phyloP scores from a whole-genome alignment of 2,888 invertebrate species.

The Pyrocoelia pectoralis region DNA sequence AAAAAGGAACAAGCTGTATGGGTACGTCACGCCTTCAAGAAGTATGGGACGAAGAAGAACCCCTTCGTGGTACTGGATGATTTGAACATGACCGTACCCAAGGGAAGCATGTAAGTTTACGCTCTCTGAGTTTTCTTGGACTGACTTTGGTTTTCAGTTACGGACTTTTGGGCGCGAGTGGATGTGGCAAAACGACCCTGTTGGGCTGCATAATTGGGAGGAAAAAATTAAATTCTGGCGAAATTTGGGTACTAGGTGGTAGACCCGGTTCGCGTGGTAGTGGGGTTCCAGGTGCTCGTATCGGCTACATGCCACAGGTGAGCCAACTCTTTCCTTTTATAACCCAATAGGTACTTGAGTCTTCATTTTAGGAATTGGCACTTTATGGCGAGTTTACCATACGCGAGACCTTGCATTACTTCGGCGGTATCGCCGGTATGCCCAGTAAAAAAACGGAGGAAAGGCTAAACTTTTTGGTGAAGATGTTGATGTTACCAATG shows the following conservation, averaged over 20 bases:
- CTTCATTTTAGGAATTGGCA: conserved; percentile 53
- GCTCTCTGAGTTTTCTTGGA: not conserved
- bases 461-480: conserved; percentile 20
- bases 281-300: conserved; percentile 92
- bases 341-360: not conserved
- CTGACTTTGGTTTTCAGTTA: conserved; percentile 69
- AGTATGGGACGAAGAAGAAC: conserved; percentile 81
- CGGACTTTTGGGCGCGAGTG: conserved; percentile 89
- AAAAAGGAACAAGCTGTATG: conserved; percentile 76
- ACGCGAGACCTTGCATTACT: conserved; percentile 56
- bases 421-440: conserved; percentile 57
- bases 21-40: conserved; percentile 83
- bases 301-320: conserved; percentile 95
- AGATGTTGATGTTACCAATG: conserved; percentile 50
- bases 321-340: conserved; percentile 28
- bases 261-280: conserved; percentile 88
- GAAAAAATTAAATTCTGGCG: conserved; percentile 84
- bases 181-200: conserved; percentile 93
- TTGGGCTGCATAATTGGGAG: conserved; percentile 92
- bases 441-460: conserved; percentile 51
- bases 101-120: conserved; percentile 66
- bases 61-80: conserved; percentile 86
- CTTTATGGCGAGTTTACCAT: conserved; percentile 59
- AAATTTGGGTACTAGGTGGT: conserved; percentile 89
- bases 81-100: conserved; percentile 91